A percentile compares a stretch with the other conserved stretches of the same genome.
Evolutionary conservation across 2,113 vertebrate species (phyloP).

Genomic region (Pandion haliaetus): DNA sequence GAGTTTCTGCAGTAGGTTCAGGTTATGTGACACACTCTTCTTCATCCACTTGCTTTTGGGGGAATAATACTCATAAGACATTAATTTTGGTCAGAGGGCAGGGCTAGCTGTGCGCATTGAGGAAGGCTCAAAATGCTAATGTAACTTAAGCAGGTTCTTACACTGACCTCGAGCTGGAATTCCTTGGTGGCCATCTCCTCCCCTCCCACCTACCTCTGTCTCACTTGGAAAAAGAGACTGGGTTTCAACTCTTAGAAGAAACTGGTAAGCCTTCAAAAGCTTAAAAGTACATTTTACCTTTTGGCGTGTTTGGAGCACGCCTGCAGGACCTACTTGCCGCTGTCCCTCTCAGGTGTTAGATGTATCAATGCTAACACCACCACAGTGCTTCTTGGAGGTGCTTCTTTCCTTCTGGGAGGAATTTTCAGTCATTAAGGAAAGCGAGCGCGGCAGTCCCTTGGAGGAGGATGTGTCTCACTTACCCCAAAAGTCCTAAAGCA

Average conservation of each 20-base stretch:
- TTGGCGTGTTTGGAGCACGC: neutral
- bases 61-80: neutral
- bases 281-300: neutral
- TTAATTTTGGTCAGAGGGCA: neutral
- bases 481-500: neutral
- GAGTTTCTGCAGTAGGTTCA: neutral
- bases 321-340: neutral
- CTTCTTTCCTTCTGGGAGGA: neutral
- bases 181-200: neutral
- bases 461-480: neutral
- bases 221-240: neutral
- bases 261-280: neutral
- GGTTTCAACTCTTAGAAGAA: neutral
- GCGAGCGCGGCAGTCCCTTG: accelerated
- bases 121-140: neutral
- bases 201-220: neutral
- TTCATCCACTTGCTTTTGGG: neutral
- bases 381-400: neutral
- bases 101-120: accelerated
- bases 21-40: neutral
- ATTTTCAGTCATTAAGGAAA: neutral
- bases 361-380: neutral
- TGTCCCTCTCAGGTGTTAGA: neutral
- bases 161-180: neutral
- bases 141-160: neutral